Percentiles rank a stretch among this genome's conserved stretches.
Evolutionary conservation across 2,888 invertebrate species (phyloP).

Genomic region (Orgyia antiqua): DNA sequence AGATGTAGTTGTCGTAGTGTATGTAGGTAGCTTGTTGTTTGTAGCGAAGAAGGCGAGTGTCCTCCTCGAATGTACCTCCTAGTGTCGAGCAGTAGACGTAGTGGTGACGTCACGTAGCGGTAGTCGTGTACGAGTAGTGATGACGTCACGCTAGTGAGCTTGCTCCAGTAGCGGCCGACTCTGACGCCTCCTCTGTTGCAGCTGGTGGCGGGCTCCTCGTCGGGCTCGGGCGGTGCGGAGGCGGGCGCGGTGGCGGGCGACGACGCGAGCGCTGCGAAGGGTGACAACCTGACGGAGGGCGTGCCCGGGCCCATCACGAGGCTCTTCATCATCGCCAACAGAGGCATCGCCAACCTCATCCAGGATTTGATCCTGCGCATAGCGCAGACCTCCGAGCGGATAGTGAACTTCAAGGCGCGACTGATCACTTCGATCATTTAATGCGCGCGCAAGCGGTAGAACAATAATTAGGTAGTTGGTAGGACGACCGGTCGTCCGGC

Average conservation of each 20-base stretch:
- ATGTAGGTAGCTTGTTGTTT: neutral
- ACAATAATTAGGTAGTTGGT: slow-evolving; percentile 38
- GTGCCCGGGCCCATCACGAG: slow-evolving; percentile 93
- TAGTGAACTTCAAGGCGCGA: slow-evolving; percentile 96
- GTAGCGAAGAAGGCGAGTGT: neutral
- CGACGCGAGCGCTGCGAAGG: slow-evolving; percentile 77
- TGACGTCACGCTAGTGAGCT: no score
- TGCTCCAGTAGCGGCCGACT: no score
- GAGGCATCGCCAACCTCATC: slow-evolving; percentile 90
- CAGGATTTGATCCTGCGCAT: slow-evolving; percentile 93
- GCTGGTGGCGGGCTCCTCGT: slow-evolving; percentile 85
- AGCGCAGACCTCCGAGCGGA: slow-evolving; percentile 93
- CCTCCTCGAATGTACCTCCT: neutral
- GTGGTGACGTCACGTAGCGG: neutral
- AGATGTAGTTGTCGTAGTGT: neutral
- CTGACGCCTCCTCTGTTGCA: no score
- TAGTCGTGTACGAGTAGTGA: no score
- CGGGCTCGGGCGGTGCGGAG: slow-evolving; percentile 75
- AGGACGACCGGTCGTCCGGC: slow-evolving; percentile 31
- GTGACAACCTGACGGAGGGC: slow-evolving; percentile 86
- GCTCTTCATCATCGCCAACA: slow-evolving; percentile 91
- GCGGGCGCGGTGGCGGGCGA: slow-evolving; percentile 69
- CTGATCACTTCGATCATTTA: slow-evolving; percentile 94
- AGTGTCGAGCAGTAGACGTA: neutral
- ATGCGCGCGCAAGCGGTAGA: slow-evolving; percentile 50